These are phyloP conservation scores for Dicaeum eximium DNA, from an alignment of 2,113 vertebrate species.

Conservation along the genomic window DNA sequence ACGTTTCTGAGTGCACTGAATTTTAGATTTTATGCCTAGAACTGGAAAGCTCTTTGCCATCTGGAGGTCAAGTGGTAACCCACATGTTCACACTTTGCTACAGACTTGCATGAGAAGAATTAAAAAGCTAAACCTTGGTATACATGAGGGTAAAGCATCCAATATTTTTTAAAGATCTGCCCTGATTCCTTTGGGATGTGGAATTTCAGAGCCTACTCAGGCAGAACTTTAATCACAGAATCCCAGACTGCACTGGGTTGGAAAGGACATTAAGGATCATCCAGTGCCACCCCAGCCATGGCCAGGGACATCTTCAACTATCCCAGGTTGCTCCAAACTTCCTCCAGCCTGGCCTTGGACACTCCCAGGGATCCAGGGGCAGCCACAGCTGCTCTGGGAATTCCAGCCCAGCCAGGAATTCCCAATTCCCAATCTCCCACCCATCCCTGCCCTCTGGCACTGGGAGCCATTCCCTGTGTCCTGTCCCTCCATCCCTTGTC, in stretches of 20 bases:
- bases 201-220: neutral
- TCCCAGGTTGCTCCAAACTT: neutral
- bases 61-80: neutral
- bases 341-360: accelerated
- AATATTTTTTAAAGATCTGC: neutral
- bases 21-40: neutral
- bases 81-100: accelerated
- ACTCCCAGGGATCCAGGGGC: neutral
- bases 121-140: neutral
- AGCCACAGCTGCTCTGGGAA: neutral
- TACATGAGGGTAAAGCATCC: neutral
- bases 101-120: neutral
- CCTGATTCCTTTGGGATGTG: neutral
- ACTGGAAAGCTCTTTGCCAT: neutral
- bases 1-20: neutral
- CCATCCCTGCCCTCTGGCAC: neutral
- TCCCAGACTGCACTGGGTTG: neutral
- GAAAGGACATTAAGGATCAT: neutral
- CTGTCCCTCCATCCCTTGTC: neutral
- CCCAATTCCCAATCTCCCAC: accelerated
- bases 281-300: neutral
- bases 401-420: accelerated
- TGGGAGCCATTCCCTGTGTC: neutral
- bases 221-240: neutral
- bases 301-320: accelerated